phyloP scores from a whole-genome alignment of 1,140 invertebrate species.

The Bombus pascuorum region DNA sequence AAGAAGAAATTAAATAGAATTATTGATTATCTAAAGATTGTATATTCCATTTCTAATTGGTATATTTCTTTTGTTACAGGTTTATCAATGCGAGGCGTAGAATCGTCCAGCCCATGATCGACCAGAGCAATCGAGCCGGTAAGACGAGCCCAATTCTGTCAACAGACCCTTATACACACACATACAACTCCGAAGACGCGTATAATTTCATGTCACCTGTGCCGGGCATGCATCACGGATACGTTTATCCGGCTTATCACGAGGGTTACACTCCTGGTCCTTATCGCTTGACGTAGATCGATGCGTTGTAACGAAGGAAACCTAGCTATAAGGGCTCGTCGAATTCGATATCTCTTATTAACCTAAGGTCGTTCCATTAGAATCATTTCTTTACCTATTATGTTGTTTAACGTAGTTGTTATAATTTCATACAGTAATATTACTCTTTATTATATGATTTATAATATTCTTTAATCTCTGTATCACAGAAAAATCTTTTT shows the following conservation, averaged over 20 bases:
- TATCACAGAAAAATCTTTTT: background rate
- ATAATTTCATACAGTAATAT: background rate
- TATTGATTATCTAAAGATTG: background rate
- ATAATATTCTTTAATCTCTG: background rate
- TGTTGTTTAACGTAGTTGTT: background rate
- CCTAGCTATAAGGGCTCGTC: background rate
- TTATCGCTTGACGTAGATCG: constrained; percentile 53
- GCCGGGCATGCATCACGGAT: constrained; percentile 42
- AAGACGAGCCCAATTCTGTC: constrained; percentile 82
- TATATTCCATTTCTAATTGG: constrained; percentile 6
- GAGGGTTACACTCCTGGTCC: constrained; percentile 42
- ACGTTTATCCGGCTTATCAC: constrained; percentile 52
- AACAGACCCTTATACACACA: constrained; percentile 65
- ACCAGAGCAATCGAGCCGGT: constrained; percentile 99
- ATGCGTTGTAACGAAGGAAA: constrained; percentile 43
- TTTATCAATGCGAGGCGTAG: constrained; percentile 99
- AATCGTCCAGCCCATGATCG: constrained; percentile 98
- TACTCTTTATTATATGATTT: background rate
- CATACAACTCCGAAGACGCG: constrained; percentile 37
- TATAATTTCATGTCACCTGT: constrained; percentile 45
- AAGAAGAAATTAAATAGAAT: background rate
- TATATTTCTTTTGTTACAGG: constrained; percentile 86
- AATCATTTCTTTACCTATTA: background rate
- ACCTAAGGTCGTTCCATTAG: background rate
- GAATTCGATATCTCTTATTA: constrained; percentile 8